Evolutionary conservation across 2,113 vertebrate species (phyloP).

Genomic region (Chelonoidis abingdonii): DNA sequence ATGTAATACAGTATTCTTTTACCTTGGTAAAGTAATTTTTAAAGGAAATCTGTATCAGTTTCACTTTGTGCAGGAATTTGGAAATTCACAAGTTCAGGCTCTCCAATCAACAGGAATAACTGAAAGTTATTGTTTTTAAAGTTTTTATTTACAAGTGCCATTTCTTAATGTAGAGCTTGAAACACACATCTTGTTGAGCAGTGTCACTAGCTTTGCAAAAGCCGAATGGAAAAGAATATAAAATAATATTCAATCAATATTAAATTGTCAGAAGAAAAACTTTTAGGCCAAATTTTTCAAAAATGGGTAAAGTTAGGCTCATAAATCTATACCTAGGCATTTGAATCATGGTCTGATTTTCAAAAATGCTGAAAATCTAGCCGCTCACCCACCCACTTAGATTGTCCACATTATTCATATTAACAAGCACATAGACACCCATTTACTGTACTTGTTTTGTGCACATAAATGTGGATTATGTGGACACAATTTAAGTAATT

Average conservation of each 20-base stretch:
- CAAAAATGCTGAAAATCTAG: background rate
- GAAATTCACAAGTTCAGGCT: background rate
- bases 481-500: background rate
- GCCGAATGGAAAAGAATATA: accelerated
- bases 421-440: background rate
- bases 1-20: background rate
- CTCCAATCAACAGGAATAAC: background rate
- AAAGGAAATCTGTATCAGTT: background rate
- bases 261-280: background rate
- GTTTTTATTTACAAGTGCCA: too few relatives aligned
- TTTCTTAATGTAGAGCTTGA: background rate
- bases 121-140: background rate
- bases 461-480: background rate
- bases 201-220: background rate
- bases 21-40: background rate
- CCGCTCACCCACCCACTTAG: background rate
- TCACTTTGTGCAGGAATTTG: background rate
- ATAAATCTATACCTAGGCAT: background rate
- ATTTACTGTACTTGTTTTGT: background rate
- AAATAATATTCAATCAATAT: background rate
- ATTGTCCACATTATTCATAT: background rate
- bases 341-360: background rate
- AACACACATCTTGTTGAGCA: background rate
- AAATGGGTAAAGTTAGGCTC: background rate
- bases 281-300: background rate